Conservation (phyloP, 64 coral and sea anemone species). For the Astreopora myriophthalma region DNA sequence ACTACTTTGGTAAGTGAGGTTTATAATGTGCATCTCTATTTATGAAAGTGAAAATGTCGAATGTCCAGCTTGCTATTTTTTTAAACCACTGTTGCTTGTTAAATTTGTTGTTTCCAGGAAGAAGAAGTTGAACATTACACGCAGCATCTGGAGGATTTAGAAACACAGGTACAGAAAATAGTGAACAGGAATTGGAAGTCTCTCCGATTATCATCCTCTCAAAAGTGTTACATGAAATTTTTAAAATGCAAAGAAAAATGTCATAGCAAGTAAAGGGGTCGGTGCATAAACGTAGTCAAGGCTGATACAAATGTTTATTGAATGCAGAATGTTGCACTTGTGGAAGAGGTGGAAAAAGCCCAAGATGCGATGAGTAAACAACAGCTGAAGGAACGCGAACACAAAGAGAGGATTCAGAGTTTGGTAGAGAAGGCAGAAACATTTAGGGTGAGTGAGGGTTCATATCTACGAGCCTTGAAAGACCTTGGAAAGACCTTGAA, state of each 20-base stretch:
- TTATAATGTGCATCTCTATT: not conserved
- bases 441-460: slow-evolving; percentile 35
- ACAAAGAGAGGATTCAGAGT: slow-evolving; percentile 74
- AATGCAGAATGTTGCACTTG: slow-evolving; percentile 31
- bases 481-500: too few species aligned
- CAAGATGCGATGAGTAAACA: slow-evolving; percentile 62
- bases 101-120: slow-evolving; percentile 18
- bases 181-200: too few species aligned
- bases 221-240: too few species aligned
- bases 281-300: too few species aligned
- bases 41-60: not conserved
- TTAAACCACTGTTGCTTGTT: not conserved
- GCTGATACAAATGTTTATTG: not conserved
- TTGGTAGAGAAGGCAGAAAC: slow-evolving; percentile 81
- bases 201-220: too few species aligned
- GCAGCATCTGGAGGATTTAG: slow-evolving; percentile 49
- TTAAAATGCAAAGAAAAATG: not conserved
- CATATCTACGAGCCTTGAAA: too few species aligned
- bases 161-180: slow-evolving; percentile 48
- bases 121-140: slow-evolving; percentile 60
- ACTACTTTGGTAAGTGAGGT: slow-evolving; percentile 75
- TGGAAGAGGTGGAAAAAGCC: slow-evolving; percentile 62
- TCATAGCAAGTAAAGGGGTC: too few species aligned
- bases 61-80: too few species aligned
- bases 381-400: slow-evolving; percentile 65